A percentile compares a stretch with the other conserved stretches of the same genome.
These are phyloP conservation scores for Chymomyza fuscimana DNA, from an alignment of 2,888 invertebrate genomes.

Conservation along the genomic window DNA sequence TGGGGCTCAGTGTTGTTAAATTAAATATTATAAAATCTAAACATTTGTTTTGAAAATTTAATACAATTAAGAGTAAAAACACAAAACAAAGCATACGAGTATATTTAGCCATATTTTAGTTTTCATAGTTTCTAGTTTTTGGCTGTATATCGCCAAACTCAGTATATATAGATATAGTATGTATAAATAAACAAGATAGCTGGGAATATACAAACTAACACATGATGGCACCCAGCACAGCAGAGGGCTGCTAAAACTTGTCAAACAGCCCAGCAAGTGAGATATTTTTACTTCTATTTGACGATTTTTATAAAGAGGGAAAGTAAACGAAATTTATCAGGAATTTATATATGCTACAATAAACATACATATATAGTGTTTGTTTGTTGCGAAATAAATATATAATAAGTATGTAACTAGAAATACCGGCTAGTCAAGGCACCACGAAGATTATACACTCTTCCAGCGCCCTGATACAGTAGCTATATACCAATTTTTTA, in stretches of 20 bases:
- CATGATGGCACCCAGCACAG: no score
- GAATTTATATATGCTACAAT: conserved; percentile 11
- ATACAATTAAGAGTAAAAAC: neutral
- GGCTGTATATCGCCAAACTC: neutral
- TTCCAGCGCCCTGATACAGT: no score
- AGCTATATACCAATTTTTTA: no score
- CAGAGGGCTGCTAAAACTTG: conserved; percentile 37
- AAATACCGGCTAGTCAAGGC: neutral
- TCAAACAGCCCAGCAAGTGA: conserved; percentile 32
- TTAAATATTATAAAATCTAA: neutral
- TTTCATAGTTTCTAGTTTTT: neutral
- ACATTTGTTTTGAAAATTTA: neutral
- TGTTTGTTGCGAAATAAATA: neutral
- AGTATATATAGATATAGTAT: neutral
- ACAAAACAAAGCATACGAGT: neutral
- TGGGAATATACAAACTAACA: neutral
- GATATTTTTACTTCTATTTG: conserved; percentile 58
- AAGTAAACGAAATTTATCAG: conserved; percentile 44
- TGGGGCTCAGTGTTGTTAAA: conserved; percentile 4
- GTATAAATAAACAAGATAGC: conserved; percentile 14
- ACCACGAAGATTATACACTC: no score
- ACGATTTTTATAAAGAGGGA: conserved; percentile 63
- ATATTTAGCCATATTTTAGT: neutral
- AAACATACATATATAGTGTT: neutral
- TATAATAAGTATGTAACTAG: neutral